phyloP scores from a whole-genome alignment of 2,888 invertebrate genomes.

The Amphipoea oculea region DNA sequence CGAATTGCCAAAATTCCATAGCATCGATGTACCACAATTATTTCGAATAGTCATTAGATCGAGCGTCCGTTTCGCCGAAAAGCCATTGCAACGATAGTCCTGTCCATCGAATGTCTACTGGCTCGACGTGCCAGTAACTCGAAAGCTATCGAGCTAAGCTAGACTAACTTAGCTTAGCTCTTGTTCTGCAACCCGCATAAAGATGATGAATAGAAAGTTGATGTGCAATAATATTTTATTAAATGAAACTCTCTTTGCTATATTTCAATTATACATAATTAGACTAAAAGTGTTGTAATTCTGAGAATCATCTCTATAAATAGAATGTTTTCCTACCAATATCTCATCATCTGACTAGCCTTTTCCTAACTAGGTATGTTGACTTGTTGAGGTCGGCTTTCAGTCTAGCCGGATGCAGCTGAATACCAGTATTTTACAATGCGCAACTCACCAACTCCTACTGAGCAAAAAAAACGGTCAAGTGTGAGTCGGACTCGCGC shows the following conservation, averaged over 20 bases:
- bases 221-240: conserved; percentile 12
- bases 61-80: no score
- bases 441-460: background rate
- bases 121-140: no score
- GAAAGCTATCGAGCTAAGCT: no score
- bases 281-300: background rate
- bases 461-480: background rate
- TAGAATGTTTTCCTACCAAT: background rate
- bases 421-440: background rate
- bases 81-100: no score
- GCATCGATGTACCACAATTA: no score
- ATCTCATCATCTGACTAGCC: background rate
- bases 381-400: background rate
- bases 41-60: no score
- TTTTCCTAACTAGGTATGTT: background rate
- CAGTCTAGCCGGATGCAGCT: background rate
- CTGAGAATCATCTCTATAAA: background rate
- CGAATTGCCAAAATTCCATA: no score
- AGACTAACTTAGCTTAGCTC: no score
- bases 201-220: conserved; percentile 29
- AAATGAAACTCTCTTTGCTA: background rate
- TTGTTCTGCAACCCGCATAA: no score
- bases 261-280: background rate
- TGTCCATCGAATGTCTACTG: no score
- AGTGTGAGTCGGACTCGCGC: no score